Conservation (phyloP, 2,797 vertebrate species). For the Mormyrus proboscirostris region DNA sequence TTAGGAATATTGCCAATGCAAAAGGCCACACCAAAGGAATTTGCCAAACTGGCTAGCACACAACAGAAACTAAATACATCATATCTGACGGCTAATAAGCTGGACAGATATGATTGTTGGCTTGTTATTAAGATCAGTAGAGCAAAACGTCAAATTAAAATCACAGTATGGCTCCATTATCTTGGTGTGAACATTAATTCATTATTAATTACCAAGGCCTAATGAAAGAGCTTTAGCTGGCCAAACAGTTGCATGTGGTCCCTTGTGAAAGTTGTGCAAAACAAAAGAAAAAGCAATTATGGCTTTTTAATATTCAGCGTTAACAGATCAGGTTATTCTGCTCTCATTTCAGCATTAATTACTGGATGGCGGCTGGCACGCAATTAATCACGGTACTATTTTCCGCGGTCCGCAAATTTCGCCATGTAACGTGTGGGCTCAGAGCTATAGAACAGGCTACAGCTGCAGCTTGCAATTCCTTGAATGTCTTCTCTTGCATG, state of each 20-base stretch:
- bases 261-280: not conserved
- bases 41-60: not conserved
- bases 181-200: not conserved
- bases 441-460: not conserved
- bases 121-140: slow-evolving; percentile 1
- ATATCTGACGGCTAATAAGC: not conserved
- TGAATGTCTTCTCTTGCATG: not conserved
- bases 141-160: slow-evolving; percentile 5
- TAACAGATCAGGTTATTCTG: not conserved
- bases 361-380: not conserved
- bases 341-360: not conserved
- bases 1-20: not conserved
- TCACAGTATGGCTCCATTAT: slow-evolving; percentile 6
- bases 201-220: not conserved
- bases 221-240: not conserved
- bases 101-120: not conserved
- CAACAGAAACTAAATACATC: not conserved
- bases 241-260: not conserved
- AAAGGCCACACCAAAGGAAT: not conserved
- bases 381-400: not conserved
- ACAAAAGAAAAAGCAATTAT: not conserved
- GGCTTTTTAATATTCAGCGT: not conserved
- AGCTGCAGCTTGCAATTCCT: not conserved
- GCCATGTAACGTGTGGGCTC: not conserved
- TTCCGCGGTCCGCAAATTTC: not conserved